A percentile compares a stretch with the other conserved stretches of the same genome.
Conservation (phyloP, 2,113 vertebrate genomes). For the Cavia aperea region DNA sequence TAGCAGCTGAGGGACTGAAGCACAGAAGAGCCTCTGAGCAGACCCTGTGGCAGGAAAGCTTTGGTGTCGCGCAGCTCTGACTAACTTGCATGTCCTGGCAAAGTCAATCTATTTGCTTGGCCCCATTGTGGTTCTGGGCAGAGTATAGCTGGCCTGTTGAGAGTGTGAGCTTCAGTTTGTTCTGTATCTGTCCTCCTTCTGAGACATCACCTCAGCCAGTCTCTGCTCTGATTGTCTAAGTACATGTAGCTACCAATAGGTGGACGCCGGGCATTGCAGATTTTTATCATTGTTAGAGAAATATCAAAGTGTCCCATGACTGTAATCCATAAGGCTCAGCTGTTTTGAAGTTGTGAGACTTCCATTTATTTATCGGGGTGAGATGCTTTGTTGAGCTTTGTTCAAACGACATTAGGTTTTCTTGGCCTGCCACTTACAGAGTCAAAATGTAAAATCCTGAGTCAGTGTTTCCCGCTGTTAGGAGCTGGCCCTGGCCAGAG, state of each 20-base stretch:
- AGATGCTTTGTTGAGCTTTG: not conserved
- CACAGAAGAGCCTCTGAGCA: not conserved
- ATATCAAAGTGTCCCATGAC: not conserved
- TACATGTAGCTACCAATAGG: not conserved
- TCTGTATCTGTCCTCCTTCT: not conserved
- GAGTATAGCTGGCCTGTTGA: accelerated
- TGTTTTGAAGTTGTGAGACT: not conserved
- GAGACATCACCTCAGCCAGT: not conserved
- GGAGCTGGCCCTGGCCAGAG: not conserved
- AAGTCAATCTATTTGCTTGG: not conserved
- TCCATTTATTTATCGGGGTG: not conserved
- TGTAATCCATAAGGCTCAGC: not conserved
- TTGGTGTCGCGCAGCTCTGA: not conserved
- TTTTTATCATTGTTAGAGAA: not conserved
- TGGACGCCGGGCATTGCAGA: not conserved
- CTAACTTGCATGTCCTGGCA: not conserved
- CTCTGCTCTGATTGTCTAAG: not conserved
- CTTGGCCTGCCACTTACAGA: not conserved
- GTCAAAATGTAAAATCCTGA: not conserved
- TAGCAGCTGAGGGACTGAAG: not conserved
- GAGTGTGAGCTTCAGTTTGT: not conserved
- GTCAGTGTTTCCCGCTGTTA: accelerated
- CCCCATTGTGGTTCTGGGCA: accelerated
- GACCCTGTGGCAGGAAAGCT: too few species aligned
- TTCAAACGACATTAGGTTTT: not conserved